phyloP scores from a whole-genome alignment of 2,888 invertebrate species.

The Branchellion lobata region DNA sequence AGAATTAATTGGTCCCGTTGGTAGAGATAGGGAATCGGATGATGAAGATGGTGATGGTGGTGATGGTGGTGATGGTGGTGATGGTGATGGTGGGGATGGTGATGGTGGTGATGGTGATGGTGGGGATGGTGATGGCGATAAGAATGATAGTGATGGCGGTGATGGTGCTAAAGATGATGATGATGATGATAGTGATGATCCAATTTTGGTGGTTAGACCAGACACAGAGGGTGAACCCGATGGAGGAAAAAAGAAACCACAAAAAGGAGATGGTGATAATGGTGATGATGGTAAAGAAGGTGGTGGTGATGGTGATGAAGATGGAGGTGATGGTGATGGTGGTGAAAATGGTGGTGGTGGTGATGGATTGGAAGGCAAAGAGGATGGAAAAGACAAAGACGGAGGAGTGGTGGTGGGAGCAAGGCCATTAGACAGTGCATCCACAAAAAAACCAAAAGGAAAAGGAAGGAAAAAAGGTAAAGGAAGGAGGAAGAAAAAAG shows the following conservation, averaged over 20 bases:
- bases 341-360: neutral
- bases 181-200: neutral
- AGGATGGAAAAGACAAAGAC: conserved; percentile 2
- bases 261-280: neutral
- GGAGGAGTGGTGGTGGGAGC: neutral
- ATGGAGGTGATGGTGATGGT: neutral
- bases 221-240: neutral
- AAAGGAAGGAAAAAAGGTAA: conserved; percentile 23
- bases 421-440: neutral
- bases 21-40: too few species aligned
- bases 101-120: neutral
- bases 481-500: conserved; percentile 22
- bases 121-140: neutral
- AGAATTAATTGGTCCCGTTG: neutral
- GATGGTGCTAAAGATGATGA: neutral
- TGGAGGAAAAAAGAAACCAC: neutral
- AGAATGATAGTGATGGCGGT: neutral
- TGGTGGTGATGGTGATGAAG: conserved; percentile 1
- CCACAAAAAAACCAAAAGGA: neutral
- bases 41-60: conserved; percentile 31
- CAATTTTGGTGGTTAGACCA: too few species aligned
- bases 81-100: conserved; percentile 16
- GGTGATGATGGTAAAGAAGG: conserved; percentile 17
- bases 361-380: neutral
- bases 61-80: conserved; percentile 24